Conservation (phyloP, 2,888 invertebrate species). For the Entomobrya proxima region DNA sequence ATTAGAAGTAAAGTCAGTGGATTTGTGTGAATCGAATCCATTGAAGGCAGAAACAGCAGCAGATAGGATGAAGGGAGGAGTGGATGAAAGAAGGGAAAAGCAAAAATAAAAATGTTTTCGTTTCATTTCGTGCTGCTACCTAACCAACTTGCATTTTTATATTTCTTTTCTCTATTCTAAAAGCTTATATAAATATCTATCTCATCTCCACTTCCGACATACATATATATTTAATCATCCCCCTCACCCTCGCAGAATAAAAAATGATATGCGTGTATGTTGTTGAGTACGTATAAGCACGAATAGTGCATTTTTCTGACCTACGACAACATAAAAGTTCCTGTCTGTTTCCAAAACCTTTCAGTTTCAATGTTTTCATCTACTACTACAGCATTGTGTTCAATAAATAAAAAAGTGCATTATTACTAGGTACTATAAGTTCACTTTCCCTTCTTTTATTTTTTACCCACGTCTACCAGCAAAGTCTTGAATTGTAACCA, state of each 20-base stretch:
- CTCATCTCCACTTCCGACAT: not conserved
- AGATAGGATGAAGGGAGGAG: not conserved
- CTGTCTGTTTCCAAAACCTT: conserved; percentile 2
- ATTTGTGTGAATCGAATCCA: conserved; percentile 29
- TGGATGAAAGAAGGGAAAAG: conserved; percentile 24
- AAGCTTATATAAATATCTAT: not conserved
- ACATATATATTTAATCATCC: conserved; percentile 17
- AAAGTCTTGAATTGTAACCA: too few species aligned
- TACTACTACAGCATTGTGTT: not conserved
- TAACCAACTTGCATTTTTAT: conserved; percentile 47
- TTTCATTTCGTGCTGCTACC: not conserved
- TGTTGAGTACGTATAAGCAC: not conserved
- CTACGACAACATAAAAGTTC: conserved; percentile 53
- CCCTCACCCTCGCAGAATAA: conserved; percentile 22
- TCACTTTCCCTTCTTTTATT: not conserved
- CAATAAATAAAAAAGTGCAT: not conserved
- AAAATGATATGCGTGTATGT: not conserved
- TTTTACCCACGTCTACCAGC: too few species aligned
- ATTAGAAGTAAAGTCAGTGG: too few species aligned
- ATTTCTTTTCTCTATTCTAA: not conserved
- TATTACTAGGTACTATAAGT: not conserved
- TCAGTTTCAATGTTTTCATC: not conserved
- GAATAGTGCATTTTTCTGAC: conserved; percentile 34
- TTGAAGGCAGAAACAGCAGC: not conserved
- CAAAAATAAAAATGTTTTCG: conserved; percentile 40